Conservation (phyloP, 53 echinoderm and acorn worm genomes). For the Echinarachnius parma region DNA sequence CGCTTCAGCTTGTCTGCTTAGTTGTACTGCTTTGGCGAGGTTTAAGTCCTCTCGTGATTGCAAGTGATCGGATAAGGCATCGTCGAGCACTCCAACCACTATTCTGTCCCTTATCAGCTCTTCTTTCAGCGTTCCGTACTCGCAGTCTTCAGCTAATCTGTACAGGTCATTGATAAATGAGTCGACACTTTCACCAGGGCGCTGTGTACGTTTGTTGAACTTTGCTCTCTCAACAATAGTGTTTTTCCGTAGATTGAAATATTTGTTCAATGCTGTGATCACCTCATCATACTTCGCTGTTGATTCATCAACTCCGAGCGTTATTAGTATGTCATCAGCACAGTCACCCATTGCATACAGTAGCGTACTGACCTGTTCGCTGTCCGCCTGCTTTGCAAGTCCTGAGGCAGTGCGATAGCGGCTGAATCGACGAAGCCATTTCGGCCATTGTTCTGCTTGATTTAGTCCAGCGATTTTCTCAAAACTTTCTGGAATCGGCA, state of each 20-base stretch:
- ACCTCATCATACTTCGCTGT: too few species aligned
- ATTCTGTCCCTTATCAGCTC: slow-evolving; percentile 55
- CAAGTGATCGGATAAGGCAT: slow-evolving; percentile 18
- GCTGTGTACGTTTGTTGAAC: slow-evolving; percentile 58
- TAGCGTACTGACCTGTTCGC: slow-evolving; percentile 45
- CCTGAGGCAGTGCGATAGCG: slow-evolving; percentile 52
- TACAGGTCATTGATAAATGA: slow-evolving; percentile 59
- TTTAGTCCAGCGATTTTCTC: too few species aligned
- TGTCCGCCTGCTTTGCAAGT: slow-evolving; percentile 26
- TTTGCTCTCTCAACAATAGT: slow-evolving; percentile 48
- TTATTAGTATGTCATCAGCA: slow-evolving; percentile 53
- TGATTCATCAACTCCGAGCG: slow-evolving; percentile 42
- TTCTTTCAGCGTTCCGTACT: slow-evolving; percentile 49
- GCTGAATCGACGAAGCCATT: slow-evolving; percentile 56
- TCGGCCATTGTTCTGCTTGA: slow-evolving; percentile 47
- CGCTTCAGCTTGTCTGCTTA: slow-evolving; percentile 36
- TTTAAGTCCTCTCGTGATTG: slow-evolving; percentile 38
- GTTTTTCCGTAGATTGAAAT: slow-evolving; percentile 38
- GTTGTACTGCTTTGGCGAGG: slow-evolving; percentile 38
- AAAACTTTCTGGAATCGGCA: slow-evolving; percentile 7
- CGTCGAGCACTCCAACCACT: slow-evolving; percentile 39
- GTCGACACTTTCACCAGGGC: slow-evolving; percentile 57
- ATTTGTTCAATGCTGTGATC: slow-evolving; percentile 4
- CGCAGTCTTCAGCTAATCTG: slow-evolving; percentile 57
- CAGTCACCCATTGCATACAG: slow-evolving; percentile 59